Base-by-base conservation (phyloP, 2,113 vertebrate genomes). In the Reinhardtius hippoglossoides region DNA sequence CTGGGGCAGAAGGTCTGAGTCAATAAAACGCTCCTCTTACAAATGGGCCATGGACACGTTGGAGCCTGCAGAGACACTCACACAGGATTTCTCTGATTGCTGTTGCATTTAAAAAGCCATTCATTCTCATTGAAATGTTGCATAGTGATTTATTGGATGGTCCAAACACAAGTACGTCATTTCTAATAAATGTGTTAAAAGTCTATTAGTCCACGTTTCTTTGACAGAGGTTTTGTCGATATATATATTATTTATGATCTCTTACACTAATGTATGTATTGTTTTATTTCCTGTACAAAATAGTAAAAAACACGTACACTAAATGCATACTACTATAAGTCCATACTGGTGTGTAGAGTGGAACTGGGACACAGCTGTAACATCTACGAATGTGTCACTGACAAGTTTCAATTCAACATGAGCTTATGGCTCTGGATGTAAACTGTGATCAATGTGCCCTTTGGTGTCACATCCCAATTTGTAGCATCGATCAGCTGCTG, bases 1-100 rank as follows among this genome's bases (percentile, higher is more conserved):
- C 91, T 31, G 66, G 83, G 90, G 90, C 88, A 89, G 78, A 82
- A 90, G 83, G 84, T 74, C 80, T 82, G 74, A 90, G 91, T 92
- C 91, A 94, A 93, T 94, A 89, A 89, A 89, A 83, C 62, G 6
- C 72, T 73, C 65, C 31, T 66, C 79, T 77, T 83, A 66, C 91
- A 91, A 90, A 93, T 88, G 86, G 82, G 71, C 59, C 67, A 18
- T 46, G 67, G 82, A 81, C 58, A 59, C 23, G 88, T 62, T 83
- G 77, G 48, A 88, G 85, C 83, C 83, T 85, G 86, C 61, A 76
- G 50, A 75, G 52, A 74, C 55, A 61, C 67, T 24, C 15, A 40
- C 14, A 54, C 2, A 37, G 52, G 65, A 83, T 74, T 78, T 71
- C 68, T 59, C 61, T 54, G 3, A 61, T 18, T 15, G 56, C 37